Evolutionary conservation across 1,140 invertebrate genomes (phyloP).

Genomic region (Caenorhabditis remanei): DNA sequence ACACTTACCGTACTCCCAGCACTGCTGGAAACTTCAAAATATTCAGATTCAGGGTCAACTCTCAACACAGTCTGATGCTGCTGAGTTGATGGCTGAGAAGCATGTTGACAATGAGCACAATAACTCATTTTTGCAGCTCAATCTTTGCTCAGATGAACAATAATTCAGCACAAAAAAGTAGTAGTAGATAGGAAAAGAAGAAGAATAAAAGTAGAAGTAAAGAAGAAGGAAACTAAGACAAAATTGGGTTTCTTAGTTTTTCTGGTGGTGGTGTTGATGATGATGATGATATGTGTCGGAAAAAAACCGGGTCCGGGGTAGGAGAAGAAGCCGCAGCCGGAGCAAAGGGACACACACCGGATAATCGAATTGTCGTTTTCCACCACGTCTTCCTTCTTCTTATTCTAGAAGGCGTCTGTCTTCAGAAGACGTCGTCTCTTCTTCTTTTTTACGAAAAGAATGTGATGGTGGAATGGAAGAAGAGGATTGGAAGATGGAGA

Average conservation of each 20-base stretch:
- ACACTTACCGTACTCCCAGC: slow-evolving; percentile 1
- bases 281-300: slow-evolving; percentile 49
- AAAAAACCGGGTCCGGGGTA: neutral
- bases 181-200: neutral
- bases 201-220: neutral
- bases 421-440: neutral
- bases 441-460: neutral
- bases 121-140: slow-evolving; percentile 1
- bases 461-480: neutral
- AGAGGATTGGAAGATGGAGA: neutral
- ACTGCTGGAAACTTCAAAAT: neutral
- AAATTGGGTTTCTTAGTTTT: neutral
- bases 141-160: no score
- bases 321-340: neutral
- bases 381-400: neutral
- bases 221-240: no score
- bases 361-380: slow-evolving; percentile 44
- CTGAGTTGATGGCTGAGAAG: neutral
- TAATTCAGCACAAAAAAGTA: neutral
- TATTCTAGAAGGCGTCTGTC: slow-evolving; percentile 12
- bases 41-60: slow-evolving; percentile 28
- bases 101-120: slow-evolving; percentile 7
- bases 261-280: neutral
- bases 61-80: neutral
- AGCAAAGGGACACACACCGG: neutral